Evolutionary conservation across 2,113 vertebrate species (phyloP).

Genomic region (Amphiprion percula): DNA sequence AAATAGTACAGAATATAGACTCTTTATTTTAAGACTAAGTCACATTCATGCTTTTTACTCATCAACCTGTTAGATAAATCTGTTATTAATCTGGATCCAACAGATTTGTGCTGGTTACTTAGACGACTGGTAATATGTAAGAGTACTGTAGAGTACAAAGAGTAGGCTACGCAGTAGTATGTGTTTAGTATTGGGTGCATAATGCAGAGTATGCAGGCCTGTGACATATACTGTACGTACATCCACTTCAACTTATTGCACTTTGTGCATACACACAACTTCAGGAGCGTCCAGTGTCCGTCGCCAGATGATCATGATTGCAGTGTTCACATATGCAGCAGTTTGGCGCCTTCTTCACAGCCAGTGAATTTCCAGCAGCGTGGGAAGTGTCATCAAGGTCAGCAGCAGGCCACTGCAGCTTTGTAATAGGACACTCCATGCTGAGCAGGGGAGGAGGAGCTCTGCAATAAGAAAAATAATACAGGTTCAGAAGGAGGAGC

Average conservation of each 20-base stretch:
- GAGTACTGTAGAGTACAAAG: constrained; percentile 48
- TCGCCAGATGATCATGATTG: constrained; percentile 54
- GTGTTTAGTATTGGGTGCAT: constrained; percentile 63
- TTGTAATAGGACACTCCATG: constrained; percentile 78
- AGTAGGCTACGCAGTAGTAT: constrained; percentile 47
- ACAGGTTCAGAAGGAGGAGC: constrained; percentile 29
- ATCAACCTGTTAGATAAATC: constrained; percentile 21
- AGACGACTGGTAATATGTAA: constrained; percentile 38
- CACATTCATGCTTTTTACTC: constrained; percentile 62
- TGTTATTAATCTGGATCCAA: constrained; percentile 2
- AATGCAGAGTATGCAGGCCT: constrained; percentile 64
- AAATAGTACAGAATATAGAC: constrained; percentile 49
- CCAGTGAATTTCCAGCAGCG: constrained; percentile 74
- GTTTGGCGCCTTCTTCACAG: constrained; percentile 58
- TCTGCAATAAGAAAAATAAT: constrained; percentile 67
- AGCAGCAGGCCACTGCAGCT: constrained; percentile 72
- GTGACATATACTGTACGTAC: constrained; percentile 49
- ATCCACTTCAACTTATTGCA: constrained; percentile 63
- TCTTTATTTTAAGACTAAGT: constrained; percentile 30
- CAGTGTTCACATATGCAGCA: constrained; percentile 54
- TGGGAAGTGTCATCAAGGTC: constrained; percentile 73
- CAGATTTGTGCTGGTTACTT: constrained; percentile 36
- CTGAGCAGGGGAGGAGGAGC: constrained; percentile 75
- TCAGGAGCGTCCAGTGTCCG: constrained; percentile 36
- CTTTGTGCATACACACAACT: constrained; percentile 69